Conservation (phyloP, 2,113 vertebrate species). For the crab-eating macaque (Macaca fascicularis) region T2T-MFA8v1.1 NC_088375.1:64467501-64468000, state of each 20-base stretch:
- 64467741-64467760: neutral
- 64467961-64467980: neutral
- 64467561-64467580: neutral
- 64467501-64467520: neutral
- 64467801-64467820: neutral
- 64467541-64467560: neutral
- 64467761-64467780: neutral
- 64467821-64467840: neutral
- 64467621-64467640: neutral
- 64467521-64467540: neutral
- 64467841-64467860: neutral
- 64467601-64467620: neutral
- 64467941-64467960: neutral
- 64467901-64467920: neutral
- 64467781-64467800: neutral
- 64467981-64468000: constrained; percentile 9
- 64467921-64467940: neutral
- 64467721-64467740: neutral
- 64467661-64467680: neutral
- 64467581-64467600: neutral
- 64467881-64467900: neutral
- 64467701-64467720: neutral
- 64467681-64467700: neutral
- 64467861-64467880: neutral
- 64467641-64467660: neutral